Evolutionary conservation across 2,113 vertebrate species (phyloP).

Genomic region (Murina feae): DNA sequence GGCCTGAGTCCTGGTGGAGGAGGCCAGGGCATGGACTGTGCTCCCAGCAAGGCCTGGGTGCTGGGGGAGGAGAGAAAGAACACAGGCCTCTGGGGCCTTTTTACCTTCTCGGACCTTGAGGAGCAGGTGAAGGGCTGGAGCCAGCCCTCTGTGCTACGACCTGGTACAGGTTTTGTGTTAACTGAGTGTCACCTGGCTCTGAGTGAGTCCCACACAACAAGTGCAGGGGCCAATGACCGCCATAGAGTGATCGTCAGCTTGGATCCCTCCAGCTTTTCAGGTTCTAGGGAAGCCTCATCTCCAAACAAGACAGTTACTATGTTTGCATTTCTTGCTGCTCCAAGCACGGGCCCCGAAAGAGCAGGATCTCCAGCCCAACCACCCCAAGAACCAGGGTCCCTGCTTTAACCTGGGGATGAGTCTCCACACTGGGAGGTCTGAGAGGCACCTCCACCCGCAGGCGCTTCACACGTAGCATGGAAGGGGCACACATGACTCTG

Average conservation of each 20-base stretch:
- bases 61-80: background rate
- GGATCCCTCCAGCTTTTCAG: background rate
- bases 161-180: fast-evolving
- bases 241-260: too few species aligned
- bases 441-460: background rate
- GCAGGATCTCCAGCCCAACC: background rate
- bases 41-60: too few species aligned
- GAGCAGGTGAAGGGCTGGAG: background rate
- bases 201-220: background rate
- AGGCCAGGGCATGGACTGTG: too few species aligned
- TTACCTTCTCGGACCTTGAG: background rate
- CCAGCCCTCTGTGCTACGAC: background rate
- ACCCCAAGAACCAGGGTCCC: background rate
- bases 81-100: background rate
- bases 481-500: background rate
- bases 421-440: background rate
- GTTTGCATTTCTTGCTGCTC: background rate
- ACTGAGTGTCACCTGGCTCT: background rate
- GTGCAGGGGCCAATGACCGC: background rate
- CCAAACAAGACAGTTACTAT: background rate
- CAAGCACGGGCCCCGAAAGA: background rate
- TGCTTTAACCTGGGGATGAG: too few species aligned
- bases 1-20: background rate
- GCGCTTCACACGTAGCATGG: fast-evolving
- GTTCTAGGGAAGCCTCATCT: background rate